phyloP scores from a whole-genome alignment of 2,888 invertebrate genomes.

The Cloeon dipterum region DNA sequence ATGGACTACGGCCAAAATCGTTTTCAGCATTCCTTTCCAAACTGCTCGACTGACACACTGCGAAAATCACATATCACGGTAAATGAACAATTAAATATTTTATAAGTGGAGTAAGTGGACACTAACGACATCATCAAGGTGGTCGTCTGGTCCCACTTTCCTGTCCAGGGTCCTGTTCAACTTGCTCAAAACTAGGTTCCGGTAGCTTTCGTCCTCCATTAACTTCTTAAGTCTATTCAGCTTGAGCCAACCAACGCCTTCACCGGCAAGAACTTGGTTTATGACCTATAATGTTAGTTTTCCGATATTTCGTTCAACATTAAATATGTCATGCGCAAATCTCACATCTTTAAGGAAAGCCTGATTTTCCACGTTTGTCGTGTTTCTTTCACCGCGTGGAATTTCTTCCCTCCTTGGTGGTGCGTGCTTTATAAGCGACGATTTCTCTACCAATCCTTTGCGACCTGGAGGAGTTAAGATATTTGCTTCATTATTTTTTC shows the following conservation, averaged over 20 bases:
- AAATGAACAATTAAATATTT: neutral
- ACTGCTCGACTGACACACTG: slow-evolving; percentile 73
- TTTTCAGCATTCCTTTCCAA: slow-evolving; percentile 92
- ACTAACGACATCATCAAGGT: slow-evolving; percentile 91
- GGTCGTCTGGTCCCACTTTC: slow-evolving; percentile 86
- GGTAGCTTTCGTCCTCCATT: slow-evolving; percentile 97
- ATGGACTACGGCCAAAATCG: slow-evolving; percentile 67
- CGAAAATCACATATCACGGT: slow-evolving; percentile 12
- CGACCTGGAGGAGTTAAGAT: slow-evolving; percentile 18
- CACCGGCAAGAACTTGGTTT: slow-evolving; percentile 65
- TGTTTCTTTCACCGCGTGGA: slow-evolving; percentile 42
- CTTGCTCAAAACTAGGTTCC: slow-evolving; percentile 86
- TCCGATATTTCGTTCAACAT: neutral
- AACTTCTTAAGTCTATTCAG: slow-evolving; percentile 76
- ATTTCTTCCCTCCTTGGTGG: slow-evolving; percentile 39
- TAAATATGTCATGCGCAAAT: slow-evolving; percentile 5
- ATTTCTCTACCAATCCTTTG: slow-evolving; percentile 70
- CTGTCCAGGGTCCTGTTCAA: slow-evolving; percentile 81
- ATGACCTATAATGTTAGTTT: slow-evolving; percentile 42
- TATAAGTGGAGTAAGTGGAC: neutral
- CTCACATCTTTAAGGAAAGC: slow-evolving; percentile 74
- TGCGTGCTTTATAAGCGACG: slow-evolving; percentile 68
- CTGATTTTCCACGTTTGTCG: slow-evolving; percentile 76
- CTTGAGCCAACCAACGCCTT: slow-evolving; percentile 93
- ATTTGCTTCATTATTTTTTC: no score